A percentile compares a stretch with the other conserved stretches of the same genome.
These are phyloP conservation scores for Illadopsis cleaveri DNA, from an alignment of 2,113 vertebrate species.

Conservation along the genomic window DNA sequence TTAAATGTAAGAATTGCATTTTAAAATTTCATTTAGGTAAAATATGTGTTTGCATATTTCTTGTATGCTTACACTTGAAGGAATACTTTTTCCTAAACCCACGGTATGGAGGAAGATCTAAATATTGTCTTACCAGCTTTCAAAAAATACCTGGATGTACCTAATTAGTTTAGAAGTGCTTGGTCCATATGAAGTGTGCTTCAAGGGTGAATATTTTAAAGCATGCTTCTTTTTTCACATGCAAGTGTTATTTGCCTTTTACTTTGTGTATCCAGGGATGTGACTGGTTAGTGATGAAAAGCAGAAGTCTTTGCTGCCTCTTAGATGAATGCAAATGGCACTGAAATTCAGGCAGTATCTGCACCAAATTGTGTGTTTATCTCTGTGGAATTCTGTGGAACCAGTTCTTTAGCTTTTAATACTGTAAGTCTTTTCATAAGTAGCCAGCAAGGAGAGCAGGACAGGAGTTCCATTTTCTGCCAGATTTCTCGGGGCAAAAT, in stretches of 20 bases:
- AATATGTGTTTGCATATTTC: not conserved
- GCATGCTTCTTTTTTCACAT: not conserved
- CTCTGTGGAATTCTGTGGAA: slow-evolving; percentile 73
- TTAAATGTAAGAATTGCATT: not conserved
- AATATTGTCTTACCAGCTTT: not conserved
- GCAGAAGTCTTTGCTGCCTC: not conserved
- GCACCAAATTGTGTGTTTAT: slow-evolving; percentile 2
- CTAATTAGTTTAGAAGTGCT: not conserved
- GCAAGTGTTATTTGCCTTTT: not conserved
- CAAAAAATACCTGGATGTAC: not conserved
- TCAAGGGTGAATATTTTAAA: not conserved
- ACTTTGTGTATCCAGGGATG: not conserved
- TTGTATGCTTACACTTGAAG: not conserved
- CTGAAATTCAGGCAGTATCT: slow-evolving; percentile 5
- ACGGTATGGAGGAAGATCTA: not conserved
- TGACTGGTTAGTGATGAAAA: not conserved
- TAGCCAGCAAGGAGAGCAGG: slow-evolving; percentile 44
- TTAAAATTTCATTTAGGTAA: not conserved
- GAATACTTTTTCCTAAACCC: not conserved
- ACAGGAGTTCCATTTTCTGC: slow-evolving; percentile 69
- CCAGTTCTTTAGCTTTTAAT: slow-evolving; percentile 71
- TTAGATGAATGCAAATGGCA: not conserved
- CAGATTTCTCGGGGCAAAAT: slow-evolving; percentile 81
- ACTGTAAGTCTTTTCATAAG: slow-evolving; percentile 59
- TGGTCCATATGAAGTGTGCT: not conserved